Evolutionary conservation across 2,113 vertebrate genomes (phyloP).

Genomic region (Myrmecobius fasciatus): DNA sequence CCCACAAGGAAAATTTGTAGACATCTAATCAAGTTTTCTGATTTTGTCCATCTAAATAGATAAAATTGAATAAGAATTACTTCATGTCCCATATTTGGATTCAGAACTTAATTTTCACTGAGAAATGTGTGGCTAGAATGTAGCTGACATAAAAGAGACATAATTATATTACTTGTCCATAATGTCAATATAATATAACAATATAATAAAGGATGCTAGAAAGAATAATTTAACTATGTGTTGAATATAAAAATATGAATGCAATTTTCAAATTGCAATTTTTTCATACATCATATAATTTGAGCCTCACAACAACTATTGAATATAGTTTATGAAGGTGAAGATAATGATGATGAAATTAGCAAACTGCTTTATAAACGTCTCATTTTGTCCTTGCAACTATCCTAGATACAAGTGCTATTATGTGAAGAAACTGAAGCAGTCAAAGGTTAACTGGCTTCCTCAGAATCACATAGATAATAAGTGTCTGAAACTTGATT

Average conservation of each 20-base stretch:
- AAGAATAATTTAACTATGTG: neutral
- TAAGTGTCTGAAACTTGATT: neutral
- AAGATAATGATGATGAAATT: neutral
- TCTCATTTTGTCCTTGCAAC: neutral
- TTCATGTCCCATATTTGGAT: neutral
- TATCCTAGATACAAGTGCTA: neutral
- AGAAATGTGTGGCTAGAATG: neutral
- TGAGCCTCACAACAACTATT: neutral
- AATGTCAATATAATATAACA: neutral
- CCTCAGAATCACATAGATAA: neutral
- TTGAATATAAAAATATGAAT: neutral
- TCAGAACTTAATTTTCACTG: neutral
- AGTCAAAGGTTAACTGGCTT: neutral
- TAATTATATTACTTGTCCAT: neutral
- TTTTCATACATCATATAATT: neutral
- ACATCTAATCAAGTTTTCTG: neutral
- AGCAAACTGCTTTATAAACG: neutral
- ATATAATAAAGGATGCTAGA: neutral
- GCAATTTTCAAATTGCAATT: neutral
- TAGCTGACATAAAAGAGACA: neutral
- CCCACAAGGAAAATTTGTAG: neutral
- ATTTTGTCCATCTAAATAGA: neutral
- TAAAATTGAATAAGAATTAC: neutral
- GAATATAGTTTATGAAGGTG: neutral
- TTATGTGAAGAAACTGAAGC: neutral